These are phyloP conservation scores for Drosophila burlai DNA, from an alignment of 1,140 invertebrate species.

Conservation along the genomic window DNA sequence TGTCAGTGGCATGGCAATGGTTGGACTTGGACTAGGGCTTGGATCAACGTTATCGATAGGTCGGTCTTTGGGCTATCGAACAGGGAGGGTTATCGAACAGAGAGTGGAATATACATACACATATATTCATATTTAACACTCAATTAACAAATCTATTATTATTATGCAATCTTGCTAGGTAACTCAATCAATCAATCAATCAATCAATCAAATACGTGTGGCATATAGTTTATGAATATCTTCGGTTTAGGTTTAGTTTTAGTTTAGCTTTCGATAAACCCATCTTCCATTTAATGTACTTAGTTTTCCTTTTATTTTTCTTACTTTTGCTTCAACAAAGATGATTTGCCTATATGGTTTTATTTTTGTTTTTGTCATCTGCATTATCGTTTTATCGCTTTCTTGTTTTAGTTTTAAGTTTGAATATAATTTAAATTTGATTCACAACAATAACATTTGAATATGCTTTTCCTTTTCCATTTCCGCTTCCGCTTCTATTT, in stretches of 20 bases:
- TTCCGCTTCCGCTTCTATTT: constrained; percentile 1
- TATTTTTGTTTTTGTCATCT: neutral
- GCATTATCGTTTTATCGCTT: constrained; percentile 1
- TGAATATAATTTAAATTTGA: constrained; percentile 77
- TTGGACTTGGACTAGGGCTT: neutral
- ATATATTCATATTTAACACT: constrained; percentile 63
- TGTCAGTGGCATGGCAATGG: neutral
- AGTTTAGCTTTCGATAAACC: constrained; percentile 13
- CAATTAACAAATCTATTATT: constrained; percentile 78
- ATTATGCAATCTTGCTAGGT: constrained; percentile 69
- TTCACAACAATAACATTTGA: constrained; percentile 83
- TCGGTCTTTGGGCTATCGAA: constrained; percentile 3
- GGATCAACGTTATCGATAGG: neutral
- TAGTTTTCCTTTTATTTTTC: constrained; percentile 17
- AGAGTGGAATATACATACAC: constrained; percentile 33
- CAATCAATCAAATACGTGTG: constrained; percentile 42
- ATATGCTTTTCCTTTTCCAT: constrained; percentile 59
- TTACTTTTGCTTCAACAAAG: constrained; percentile 61
- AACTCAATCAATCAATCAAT: constrained; percentile 46
- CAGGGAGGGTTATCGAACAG: constrained; percentile 12
- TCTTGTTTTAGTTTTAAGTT: constrained; percentile 28
- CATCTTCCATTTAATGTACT: constrained; percentile 10
- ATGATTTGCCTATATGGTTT: constrained; percentile 58
- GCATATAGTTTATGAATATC: constrained; percentile 56
- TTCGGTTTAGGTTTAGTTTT: constrained; percentile 37